phyloP scores from a whole-genome alignment of 92 coral and sea anemone species.

The Umimayanthus chanpuru region DNA sequence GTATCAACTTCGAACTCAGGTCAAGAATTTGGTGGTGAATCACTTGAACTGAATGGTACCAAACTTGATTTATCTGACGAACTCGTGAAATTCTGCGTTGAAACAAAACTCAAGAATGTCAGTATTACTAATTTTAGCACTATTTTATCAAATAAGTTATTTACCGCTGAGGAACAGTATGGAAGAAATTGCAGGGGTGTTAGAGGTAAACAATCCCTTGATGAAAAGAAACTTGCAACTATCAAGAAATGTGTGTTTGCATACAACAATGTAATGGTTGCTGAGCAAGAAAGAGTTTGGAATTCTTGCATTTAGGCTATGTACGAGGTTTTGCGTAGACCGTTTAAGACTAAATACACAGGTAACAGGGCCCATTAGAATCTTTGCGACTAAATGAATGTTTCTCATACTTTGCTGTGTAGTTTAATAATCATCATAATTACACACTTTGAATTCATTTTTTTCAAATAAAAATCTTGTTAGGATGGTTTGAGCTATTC shows the following conservation, averaged over 20 bases:
- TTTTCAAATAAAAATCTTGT: too few relatives aligned
- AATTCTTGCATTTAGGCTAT: neutral
- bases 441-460: too few relatives aligned
- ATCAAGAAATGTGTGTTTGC: neutral
- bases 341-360: neutral
- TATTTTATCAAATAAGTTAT: neutral
- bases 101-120: neutral
- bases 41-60: neutral
- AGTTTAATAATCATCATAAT: too few relatives aligned
- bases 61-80: neutral
- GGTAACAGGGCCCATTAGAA: neutral
- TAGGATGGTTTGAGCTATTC: too few relatives aligned
- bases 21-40: neutral
- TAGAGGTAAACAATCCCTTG: neutral
- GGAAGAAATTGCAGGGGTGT: constrained; percentile 10
- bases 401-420: neutral
- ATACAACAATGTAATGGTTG: neutral
- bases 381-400: neutral
- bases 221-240: neutral
- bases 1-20: neutral
- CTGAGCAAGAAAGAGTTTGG: neutral
- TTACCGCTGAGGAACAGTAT: neutral
- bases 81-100: neutral
- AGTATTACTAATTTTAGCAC: neutral
- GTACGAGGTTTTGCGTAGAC: neutral